phyloP scores from a whole-genome alignment of 2,113 vertebrate genomes.

The Muntiacus muntjak region DNA sequence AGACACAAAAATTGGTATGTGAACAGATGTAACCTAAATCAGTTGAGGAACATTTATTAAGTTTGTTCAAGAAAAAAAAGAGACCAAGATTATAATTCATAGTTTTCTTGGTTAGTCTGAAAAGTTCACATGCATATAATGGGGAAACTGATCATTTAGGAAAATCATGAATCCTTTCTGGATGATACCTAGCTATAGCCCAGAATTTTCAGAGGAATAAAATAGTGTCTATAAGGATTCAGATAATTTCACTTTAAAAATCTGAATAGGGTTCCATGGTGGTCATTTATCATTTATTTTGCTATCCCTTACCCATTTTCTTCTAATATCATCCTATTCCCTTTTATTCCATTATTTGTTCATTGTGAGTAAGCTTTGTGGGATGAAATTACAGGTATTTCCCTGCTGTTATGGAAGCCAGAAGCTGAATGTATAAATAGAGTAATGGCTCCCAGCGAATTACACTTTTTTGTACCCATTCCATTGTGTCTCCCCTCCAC shows the following conservation, averaged over 20 bases:
- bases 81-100: conserved; percentile 29
- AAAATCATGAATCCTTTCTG: not conserved
- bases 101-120: not conserved
- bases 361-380: not conserved
- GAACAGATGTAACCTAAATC: conserved; percentile 56
- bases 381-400: not conserved
- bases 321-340: not conserved
- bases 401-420: not conserved
- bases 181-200: not conserved
- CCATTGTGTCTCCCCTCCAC: accelerated
- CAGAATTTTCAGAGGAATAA: conserved; percentile 26
- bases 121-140: not conserved
- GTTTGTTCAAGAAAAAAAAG: conserved; percentile 2
- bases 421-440: not conserved
- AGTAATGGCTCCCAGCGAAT: not conserved
- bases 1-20: conserved; percentile 58
- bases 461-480: not conserved
- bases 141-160: not conserved
- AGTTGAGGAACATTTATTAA: conserved; percentile 63
- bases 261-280: not conserved
- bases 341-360: conserved; percentile 1
- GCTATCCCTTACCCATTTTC: not conserved
- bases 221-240: not conserved
- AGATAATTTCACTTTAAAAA: not conserved
- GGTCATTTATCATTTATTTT: conserved; percentile 14